These are phyloP conservation scores for Acanthosepion esculentum DNA, from an alignment of 2,888 invertebrate species.

Conservation along the genomic window DNA sequence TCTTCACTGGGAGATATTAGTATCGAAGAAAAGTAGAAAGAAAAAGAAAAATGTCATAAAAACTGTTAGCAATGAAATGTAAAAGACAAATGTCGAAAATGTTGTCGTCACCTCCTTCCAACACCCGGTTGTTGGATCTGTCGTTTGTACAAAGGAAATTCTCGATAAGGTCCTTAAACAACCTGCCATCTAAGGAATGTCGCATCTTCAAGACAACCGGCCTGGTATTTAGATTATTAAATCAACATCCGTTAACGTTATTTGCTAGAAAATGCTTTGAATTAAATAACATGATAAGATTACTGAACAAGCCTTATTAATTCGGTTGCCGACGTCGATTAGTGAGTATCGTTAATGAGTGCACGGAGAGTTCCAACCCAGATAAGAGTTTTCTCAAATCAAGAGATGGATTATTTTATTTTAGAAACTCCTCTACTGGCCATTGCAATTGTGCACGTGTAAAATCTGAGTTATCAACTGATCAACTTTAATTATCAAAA, in stretches of 20 bases:
- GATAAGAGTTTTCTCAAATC: not conserved
- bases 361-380: not conserved
- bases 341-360: not conserved
- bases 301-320: not conserved
- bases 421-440: not conserved
- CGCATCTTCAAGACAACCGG: not conserved
- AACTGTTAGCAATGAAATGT: not conserved
- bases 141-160: slow-evolving; percentile 21
- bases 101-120: not conserved
- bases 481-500: too few species aligned
- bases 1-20: not conserved
- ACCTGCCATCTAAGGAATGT: not conserved
- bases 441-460: not conserved
- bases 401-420: not conserved
- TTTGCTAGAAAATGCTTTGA: not conserved
- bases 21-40: not conserved
- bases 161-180: not conserved
- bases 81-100: not conserved
- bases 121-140: not conserved
- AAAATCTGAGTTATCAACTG: too few species aligned
- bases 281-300: not conserved
- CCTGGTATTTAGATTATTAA: not conserved
- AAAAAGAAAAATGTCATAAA: not conserved
- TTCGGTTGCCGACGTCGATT: not conserved
- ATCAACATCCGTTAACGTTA: slow-evolving; percentile 33